Conservation (phyloP, 2,113 vertebrate species). For the Camelus bactrianus region DNA sequence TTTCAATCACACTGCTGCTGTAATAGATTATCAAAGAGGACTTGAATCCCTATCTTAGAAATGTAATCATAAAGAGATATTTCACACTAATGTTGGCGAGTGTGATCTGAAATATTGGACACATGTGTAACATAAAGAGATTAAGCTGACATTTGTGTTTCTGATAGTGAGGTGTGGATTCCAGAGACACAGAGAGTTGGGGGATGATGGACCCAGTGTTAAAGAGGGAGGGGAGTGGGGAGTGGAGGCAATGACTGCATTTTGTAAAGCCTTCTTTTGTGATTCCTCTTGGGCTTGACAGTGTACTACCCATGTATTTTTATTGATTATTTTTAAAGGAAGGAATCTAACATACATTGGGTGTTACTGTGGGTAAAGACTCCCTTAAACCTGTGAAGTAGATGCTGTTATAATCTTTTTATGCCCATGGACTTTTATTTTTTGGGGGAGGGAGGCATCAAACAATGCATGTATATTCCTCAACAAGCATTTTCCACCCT, state of each 20-base stretch:
- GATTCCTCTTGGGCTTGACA: neutral
- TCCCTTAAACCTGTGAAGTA: neutral
- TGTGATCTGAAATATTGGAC: slow-evolving; percentile 76
- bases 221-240: neutral
- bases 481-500: neutral
- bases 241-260: neutral
- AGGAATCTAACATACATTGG: neutral
- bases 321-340: neutral
- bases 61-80: slow-evolving; percentile 67
- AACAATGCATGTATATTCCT: neutral
- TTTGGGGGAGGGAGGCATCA: neutral
- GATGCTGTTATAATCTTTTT: neutral
- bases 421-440: neutral
- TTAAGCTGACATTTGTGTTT: slow-evolving; percentile 65
- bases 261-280: neutral
- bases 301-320: neutral
- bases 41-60: slow-evolving; percentile 57
- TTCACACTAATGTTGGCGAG: slow-evolving; percentile 73
- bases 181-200: slow-evolving; percentile 9
- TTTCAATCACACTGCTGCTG: slow-evolving; percentile 51
- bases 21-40: slow-evolving; percentile 39
- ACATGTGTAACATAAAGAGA: slow-evolving; percentile 66
- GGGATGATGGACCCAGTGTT: neutral
- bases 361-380: neutral
- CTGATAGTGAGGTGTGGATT: slow-evolving; percentile 69